Evolutionary conservation across 2,113 vertebrate genomes (phyloP), one percentile per base, ranked within the genome.

Genomic region (Passer domesticus): DNA sequence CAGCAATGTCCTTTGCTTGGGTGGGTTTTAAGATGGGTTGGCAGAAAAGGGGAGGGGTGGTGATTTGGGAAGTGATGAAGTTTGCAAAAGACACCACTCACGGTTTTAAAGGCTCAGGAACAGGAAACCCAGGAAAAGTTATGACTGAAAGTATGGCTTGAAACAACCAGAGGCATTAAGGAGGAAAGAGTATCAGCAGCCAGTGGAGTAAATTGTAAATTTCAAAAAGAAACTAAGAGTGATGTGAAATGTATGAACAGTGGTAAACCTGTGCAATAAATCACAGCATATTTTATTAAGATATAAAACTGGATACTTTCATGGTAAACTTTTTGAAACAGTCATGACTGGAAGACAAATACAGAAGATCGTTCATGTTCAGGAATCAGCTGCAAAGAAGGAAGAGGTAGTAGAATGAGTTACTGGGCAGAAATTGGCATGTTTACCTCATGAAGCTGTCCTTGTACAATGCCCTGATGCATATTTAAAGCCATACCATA

Each of bases 1-100:
- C 2, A 1, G 53, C 33, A 52, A 35, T 9, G 37, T 5, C 0
- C 0, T 75, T 67, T 13, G 41, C 20, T 30, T 67, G 31, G 1
- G 10, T 41, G 11, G 30, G 5, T 27, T 63, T 55, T 58, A 28
- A 50, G 4, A 19, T 39, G 22, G 19, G 72, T 44, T 28, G 52
- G 47, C 43, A 63, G 47, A 16, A 46, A 27, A 21, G 4, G 10
- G 17, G 11, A 21, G 14, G 41, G 5, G 5, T 11, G 53, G 5
- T 30, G 66, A 33, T 50, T 4, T n/a, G 24, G 11, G 18, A 78
- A 52, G 27, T 21, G 6, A 50, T 39, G 27, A 58, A 50, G 28
- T 62, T 72, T 58, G 27, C 60, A 47, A 63, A 67, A 91, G 58
- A 33, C 10, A 10, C 56, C 22, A 10, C 14, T 6, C 3, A 1